Evolutionary conservation across 2,888 invertebrate genomes (phyloP).

Genomic region (Clostera curtula): DNA sequence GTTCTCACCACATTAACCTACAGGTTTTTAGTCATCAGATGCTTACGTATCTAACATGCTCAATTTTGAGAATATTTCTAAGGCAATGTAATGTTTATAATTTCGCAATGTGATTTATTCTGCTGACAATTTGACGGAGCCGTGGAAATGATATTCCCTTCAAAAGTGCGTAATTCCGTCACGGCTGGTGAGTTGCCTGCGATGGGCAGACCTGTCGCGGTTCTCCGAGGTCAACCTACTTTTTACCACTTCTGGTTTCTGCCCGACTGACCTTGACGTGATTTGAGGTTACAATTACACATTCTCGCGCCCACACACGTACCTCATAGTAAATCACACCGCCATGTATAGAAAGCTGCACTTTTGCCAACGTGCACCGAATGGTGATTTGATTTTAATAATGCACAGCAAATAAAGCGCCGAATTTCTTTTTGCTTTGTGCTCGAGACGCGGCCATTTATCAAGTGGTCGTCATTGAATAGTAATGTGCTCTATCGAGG

Average conservation of each 20-base stretch:
- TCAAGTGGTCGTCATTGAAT: conserved; percentile 14
- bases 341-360: conserved; percentile 54
- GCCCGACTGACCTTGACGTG: conserved; percentile 52
- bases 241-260: conserved; percentile 58
- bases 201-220: conserved; percentile 33
- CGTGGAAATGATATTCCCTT: conserved; percentile 19
- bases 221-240: conserved; percentile 55
- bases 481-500: conserved; percentile 15
- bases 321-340: conserved; percentile 34
- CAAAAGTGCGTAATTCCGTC: conserved; percentile 23
- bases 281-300: conserved; percentile 56
- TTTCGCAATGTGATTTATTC: conserved; percentile 11
- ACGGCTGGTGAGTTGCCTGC: conserved; percentile 11
- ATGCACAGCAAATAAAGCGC: too few species aligned
- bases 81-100: too few species aligned
- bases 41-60: too few species aligned
- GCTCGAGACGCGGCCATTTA: too few species aligned
- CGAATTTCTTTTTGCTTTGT: too few species aligned
- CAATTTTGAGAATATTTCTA: conserved; percentile 13
- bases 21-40: too few species aligned
- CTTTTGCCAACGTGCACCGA: conserved; percentile 49
- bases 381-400: not conserved
- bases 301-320: conserved; percentile 37
- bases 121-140: conserved; percentile 10
- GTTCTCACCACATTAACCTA: too few species aligned